Percentiles rank a stretch among this genome's conserved stretches.
Evolutionary conservation across 2,113 vertebrate species (phyloP).

Genomic region (Oreocharis arfaki): DNA sequence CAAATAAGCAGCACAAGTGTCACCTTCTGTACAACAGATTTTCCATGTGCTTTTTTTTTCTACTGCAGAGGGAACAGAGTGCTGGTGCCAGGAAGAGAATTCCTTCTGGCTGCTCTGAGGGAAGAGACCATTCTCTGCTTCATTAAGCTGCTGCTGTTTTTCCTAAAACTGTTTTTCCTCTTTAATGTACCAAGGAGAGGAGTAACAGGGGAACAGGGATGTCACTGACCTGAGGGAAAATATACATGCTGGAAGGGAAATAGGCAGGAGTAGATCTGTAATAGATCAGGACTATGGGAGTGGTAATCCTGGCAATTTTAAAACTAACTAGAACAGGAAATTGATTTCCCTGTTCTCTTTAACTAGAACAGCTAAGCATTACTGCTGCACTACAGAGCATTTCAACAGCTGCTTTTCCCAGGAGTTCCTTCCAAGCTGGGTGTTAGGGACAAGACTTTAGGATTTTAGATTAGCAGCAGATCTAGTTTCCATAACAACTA

Average conservation of each 20-base stretch:
- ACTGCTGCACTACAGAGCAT: not conserved
- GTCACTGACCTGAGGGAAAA: not conserved
- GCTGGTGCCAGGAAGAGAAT: not conserved
- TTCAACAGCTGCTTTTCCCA: not conserved
- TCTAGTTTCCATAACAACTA: slow-evolving; percentile 52
- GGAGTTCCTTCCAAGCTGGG: not conserved
- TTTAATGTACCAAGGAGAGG: not conserved
- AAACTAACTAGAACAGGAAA: not conserved
- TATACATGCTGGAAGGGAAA: not conserved
- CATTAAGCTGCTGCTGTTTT: not conserved
- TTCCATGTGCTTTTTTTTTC: not conserved
- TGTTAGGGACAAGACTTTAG: not conserved
- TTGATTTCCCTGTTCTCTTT: not conserved
- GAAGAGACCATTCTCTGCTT: not conserved
- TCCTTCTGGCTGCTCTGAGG: not conserved
- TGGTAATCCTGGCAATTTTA: not conserved
- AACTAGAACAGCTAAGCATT: not conserved
- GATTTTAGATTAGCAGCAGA: slow-evolving; percentile 5
- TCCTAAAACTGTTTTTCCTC: not conserved
- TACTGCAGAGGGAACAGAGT: not conserved
- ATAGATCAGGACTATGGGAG: not conserved
- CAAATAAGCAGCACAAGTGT: not conserved
- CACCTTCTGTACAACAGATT: not conserved
- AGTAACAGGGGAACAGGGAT: not conserved
- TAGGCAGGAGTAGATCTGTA: not conserved